Base-by-base conservation (phyloP, 2,888 invertebrate species). In the Idaea straminata region DNA sequence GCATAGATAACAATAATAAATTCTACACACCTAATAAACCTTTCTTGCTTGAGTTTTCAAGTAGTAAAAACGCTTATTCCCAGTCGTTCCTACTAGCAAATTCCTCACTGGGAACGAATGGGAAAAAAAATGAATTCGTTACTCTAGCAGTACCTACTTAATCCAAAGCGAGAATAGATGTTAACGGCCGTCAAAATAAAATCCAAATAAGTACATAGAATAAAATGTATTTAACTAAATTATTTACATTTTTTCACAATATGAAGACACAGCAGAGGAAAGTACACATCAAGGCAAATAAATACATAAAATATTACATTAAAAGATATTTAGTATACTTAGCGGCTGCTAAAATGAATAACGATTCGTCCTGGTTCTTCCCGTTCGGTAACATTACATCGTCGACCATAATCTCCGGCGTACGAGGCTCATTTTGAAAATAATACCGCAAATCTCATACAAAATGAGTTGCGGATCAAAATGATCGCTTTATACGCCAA, bases 221-320 rank as follows among this genome's bases (percentile, higher is more conserved):
- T 61, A 62, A 64, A 78, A 78, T 79, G 77, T 35, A 66, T 70
- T 79, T 81, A 64, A 73, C 64, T 59, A 7, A 47, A 47, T 47
- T 47, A 47, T 47, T 47, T 47, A 47, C 47, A 47, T 13, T 47
- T 47, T 47, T 47, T 47, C 47, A 47, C 47, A 47, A 47, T 47
- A 47, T 10, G 47, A 47, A 47, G 10, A 47, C 36, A 36, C 10
- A 47, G 47, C 47, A 47, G 47, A 47, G 10, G 7, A 47, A 47
- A 47, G 13, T 13, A 4, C 10, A 47, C 47, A 47, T 47, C 3
- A 47, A 7, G 13, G 47, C 47, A 47, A 47, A 47, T 47, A 47
- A 47, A 47, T 47, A 47, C 13, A 47, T 13, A 47, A 47, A 47
- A 47, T 47, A 47, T 47, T 47, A 47, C 47, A 47, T 47, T 47